A percentile compares a stretch with the other conserved stretches of the same genome.
phyloP scores from a whole-genome alignment of 2,113 vertebrate genomes.

The Tyrannus savana region DNA sequence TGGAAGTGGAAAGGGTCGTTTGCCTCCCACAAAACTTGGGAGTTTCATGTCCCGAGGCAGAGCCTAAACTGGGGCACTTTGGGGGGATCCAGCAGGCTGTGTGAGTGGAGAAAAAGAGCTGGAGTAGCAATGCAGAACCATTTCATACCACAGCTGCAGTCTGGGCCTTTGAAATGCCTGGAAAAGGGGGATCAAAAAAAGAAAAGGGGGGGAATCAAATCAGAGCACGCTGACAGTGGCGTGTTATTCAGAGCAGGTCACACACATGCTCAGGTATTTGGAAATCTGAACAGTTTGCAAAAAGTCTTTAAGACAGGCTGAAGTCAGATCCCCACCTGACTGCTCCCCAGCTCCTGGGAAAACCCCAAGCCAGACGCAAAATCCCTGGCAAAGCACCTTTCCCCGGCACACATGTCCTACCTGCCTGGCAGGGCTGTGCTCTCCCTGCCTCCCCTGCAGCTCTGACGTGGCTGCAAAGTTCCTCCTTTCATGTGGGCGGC shows the following conservation, averaged over 20 bases:
- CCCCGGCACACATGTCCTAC: not conserved
- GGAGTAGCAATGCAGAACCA: not conserved
- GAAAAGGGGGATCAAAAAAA: not conserved
- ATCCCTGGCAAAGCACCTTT: not conserved
- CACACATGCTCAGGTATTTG: not conserved
- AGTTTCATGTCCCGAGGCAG: not conserved
- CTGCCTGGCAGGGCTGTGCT: not conserved
- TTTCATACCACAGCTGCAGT: not conserved
- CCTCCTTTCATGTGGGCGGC: not conserved
- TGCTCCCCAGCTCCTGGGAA: not conserved
- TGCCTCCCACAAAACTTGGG: not conserved
- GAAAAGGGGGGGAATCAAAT: not conserved
- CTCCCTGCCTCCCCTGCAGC: not conserved
- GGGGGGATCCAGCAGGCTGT: not conserved
- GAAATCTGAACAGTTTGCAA: not conserved
- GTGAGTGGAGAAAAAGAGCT: not conserved
- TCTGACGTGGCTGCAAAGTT: not conserved
- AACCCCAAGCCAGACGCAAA: not conserved
- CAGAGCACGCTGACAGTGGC: fast-evolving
- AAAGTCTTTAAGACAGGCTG: not conserved
- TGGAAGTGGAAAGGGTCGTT: not conserved
- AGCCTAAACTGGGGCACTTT: not conserved
- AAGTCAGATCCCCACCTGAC: not conserved
- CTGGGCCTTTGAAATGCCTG: not conserved
- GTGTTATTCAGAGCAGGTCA: not conserved